Conservation (phyloP, 2,797 vertebrate genomes). For the Manis javanica region DNA sequence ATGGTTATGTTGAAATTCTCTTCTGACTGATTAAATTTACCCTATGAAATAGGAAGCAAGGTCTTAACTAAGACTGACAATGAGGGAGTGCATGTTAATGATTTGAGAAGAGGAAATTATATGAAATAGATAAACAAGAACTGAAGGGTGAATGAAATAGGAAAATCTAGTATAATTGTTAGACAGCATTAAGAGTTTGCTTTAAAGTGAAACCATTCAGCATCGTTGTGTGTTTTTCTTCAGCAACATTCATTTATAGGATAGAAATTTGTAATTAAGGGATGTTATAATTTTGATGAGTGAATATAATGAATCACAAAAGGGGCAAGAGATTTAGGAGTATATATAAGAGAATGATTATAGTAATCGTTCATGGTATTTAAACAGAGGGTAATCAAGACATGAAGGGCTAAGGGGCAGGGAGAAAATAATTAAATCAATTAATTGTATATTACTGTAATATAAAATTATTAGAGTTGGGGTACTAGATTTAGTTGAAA, state of each 20-base stretch:
- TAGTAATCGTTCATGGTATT: background rate
- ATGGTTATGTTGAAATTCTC: background rate
- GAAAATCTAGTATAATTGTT: slow-evolving; percentile 8
- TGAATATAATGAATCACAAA: background rate
- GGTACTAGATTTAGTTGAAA: background rate
- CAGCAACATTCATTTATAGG: background rate
- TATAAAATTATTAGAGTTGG: background rate
- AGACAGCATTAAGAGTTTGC: background rate
- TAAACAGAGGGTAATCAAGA: background rate
- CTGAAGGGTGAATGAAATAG: background rate
- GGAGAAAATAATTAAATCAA: background rate
- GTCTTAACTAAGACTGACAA: background rate
- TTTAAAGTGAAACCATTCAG: slow-evolving; percentile 6
- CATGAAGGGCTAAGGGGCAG: background rate
- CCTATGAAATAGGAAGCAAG: background rate
- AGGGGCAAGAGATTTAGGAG: background rate
- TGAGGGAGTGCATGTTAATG: background rate
- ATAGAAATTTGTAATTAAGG: background rate
- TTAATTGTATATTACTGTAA: background rate
- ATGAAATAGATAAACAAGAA: background rate
- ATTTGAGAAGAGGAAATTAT: background rate
- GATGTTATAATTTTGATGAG: slow-evolving; percentile 4
- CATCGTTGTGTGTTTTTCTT: background rate
- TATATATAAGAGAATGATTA: background rate
- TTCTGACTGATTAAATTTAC: background rate